Conservation (phyloP, 2,888 invertebrate genomes). For the Sminthurides aquaticus region DNA sequence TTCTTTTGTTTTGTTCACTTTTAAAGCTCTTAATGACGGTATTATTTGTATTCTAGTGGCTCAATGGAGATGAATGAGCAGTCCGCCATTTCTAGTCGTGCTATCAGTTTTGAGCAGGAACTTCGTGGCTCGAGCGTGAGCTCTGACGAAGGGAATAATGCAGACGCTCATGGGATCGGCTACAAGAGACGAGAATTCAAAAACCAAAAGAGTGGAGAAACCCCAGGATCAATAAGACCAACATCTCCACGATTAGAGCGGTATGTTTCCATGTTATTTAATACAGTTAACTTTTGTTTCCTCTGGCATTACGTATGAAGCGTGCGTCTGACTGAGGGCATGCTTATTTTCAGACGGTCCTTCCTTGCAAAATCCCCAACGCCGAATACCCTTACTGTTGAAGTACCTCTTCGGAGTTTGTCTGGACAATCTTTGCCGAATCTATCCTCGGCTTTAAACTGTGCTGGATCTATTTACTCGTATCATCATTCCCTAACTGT, state of each 20-base stretch:
- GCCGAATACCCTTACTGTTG: slow-evolving; percentile 67
- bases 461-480: slow-evolving; percentile 49
- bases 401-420: slow-evolving; percentile 47
- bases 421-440: slow-evolving; percentile 76
- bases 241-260: slow-evolving; percentile 45
- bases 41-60: slow-evolving; percentile 50
- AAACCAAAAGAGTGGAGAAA: slow-evolving; percentile 35
- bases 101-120: slow-evolving; percentile 58
- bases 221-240: slow-evolving; percentile 33
- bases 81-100: slow-evolving; percentile 52
- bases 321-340: too few relatives aligned
- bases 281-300: too few relatives aligned
- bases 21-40: background rate
- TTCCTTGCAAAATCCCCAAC: slow-evolving; percentile 51
- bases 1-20: background rate
- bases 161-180: background rate
- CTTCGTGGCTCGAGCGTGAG: slow-evolving; percentile 58
- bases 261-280: slow-evolving; percentile 21
- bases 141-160: slow-evolving; percentile 54
- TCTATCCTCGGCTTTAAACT: slow-evolving; percentile 49
- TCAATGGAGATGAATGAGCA: slow-evolving; percentile 62
- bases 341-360: slow-evolving; percentile 47
- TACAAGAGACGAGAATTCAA: slow-evolving; percentile 5
- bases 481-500: slow-evolving; percentile 49
- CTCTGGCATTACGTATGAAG: too few relatives aligned